Conservation (phyloP, 2,888 invertebrate species). For the Polymixis flavicincta region DNA sequence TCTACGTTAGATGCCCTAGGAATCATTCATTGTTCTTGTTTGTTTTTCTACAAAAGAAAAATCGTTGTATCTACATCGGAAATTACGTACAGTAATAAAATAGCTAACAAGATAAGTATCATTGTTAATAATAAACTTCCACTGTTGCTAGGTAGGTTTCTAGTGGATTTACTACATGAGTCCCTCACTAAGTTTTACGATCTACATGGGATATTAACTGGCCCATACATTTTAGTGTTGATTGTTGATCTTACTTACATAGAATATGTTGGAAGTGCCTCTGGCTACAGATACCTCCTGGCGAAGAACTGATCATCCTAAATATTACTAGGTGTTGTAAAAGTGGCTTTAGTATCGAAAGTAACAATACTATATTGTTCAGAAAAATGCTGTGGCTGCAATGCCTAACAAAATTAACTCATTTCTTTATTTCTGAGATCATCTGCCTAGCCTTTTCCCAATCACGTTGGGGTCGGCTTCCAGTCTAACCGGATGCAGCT, state of each 20-base stretch:
- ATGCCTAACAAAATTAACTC: background rate
- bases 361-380: too few species aligned
- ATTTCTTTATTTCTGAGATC: background rate
- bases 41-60: background rate
- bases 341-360: too few species aligned
- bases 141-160: constrained; percentile 12
- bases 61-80: background rate
- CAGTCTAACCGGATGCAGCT: too few species aligned
- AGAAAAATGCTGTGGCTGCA: background rate
- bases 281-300: background rate
- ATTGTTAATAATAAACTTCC: constrained; percentile 13
- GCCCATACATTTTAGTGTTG: constrained; percentile 25
- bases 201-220: constrained; percentile 25
- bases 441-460: too few species aligned
- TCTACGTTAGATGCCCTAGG: background rate
- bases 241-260: constrained; percentile 14
- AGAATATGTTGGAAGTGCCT: background rate
- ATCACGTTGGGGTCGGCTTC: too few species aligned
- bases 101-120: background rate
- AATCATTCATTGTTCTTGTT: background rate
- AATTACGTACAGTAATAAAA: background rate
- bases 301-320: background rate
- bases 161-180: constrained; percentile 24
- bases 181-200: constrained; percentile 29
- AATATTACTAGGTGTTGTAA: background rate